Conservation (phyloP, 2,888 invertebrate genomes). For the Nomada goodeniana region DNA sequence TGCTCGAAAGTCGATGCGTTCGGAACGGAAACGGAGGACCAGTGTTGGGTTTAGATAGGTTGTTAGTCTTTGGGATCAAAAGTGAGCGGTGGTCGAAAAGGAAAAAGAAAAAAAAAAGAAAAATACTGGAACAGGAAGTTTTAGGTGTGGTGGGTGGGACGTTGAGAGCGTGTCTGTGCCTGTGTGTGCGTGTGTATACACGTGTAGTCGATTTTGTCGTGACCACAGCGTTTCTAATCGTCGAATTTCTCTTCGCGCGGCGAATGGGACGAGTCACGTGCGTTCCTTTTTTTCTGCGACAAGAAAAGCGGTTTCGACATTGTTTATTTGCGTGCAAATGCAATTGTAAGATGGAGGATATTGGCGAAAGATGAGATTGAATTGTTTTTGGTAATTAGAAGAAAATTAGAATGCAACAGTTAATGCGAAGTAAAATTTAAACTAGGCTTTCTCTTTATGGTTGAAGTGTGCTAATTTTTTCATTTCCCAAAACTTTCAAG, state of each 20-base stretch:
- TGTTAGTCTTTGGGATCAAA: neutral
- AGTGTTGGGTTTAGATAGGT: slow-evolving; percentile 1
- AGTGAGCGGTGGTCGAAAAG: neutral
- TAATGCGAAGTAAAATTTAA: too few relatives aligned
- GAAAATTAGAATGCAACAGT: neutral
- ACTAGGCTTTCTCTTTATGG: too few relatives aligned
- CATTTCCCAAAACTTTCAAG: too few relatives aligned
- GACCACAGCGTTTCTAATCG: slow-evolving; percentile 27
- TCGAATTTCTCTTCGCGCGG: slow-evolving; percentile 31
- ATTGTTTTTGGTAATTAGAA: neutral
- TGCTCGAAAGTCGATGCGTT: slow-evolving; percentile 32
- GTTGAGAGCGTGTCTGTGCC: too few relatives aligned
- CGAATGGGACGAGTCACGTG: slow-evolving; percentile 32
- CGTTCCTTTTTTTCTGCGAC: slow-evolving; percentile 28
- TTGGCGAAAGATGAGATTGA: neutral
- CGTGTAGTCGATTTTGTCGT: slow-evolving; percentile 2
- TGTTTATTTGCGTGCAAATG: neutral
- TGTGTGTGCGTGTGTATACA: too few relatives aligned
- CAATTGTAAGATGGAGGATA: neutral
- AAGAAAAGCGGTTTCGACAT: neutral
- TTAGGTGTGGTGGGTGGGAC: too few relatives aligned
- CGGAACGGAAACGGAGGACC: neutral
- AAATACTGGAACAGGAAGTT: neutral
- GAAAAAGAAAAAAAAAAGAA: neutral
- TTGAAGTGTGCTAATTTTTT: too few relatives aligned